A percentile compares a stretch with the other conserved stretches of the same genome.
These are phyloP conservation scores for Toxostoma redivivum DNA, from an alignment of 2,113 vertebrate genomes.

Conservation along the genomic window DNA sequence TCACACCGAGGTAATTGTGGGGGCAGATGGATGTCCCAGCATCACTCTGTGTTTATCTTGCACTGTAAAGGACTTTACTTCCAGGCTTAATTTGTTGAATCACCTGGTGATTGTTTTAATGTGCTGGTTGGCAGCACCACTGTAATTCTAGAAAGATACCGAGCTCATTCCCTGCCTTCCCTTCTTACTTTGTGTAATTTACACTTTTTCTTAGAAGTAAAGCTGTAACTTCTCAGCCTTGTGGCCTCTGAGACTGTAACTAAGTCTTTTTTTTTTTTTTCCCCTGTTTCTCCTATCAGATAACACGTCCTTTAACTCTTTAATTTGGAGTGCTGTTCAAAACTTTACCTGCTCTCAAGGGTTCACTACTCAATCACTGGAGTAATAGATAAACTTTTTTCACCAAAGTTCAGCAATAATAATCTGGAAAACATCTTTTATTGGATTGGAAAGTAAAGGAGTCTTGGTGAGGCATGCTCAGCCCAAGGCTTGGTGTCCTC, in stretches of 20 bases:
- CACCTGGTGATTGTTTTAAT: neutral
- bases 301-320: neutral
- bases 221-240: neutral
- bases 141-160: neutral
- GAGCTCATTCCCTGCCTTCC: neutral
- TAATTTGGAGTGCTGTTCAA: neutral
- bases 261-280: neutral
- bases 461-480: neutral
- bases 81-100: neutral
- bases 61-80: neutral
- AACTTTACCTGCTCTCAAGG: neutral
- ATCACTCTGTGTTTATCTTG: neutral
- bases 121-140: neutral
- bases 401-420: neutral
- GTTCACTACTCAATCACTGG: neutral
- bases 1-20: slow-evolving; percentile 43
- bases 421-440: neutral
- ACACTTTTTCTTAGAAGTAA: neutral
- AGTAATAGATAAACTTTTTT: neutral
- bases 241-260: neutral
- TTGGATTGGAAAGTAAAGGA: neutral
- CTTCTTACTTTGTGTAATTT: neutral
- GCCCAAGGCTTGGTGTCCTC: neutral
- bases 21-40: neutral
- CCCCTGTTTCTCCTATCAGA: neutral